Conservation (phyloP, 2,888 invertebrate genomes). For the Chrysolina oricalcia region DNA sequence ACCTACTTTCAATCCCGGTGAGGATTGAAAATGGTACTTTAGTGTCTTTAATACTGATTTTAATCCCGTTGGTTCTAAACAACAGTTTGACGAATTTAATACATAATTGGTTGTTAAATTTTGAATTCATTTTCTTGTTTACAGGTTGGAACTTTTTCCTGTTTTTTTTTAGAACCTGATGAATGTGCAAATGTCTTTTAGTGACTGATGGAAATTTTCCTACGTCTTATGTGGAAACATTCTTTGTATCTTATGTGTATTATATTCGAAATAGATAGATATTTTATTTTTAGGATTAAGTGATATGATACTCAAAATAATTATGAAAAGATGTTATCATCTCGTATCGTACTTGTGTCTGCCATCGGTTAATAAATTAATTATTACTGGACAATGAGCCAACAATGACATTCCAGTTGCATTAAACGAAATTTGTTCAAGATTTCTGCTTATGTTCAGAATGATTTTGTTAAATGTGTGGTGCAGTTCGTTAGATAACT, state of each 20-base stretch:
- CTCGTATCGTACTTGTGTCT: slow-evolving; percentile 5
- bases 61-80: too few relatives aligned
- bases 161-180: background rate
- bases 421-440: slow-evolving; percentile 10
- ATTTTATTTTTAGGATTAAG: slow-evolving; percentile 17
- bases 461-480: slow-evolving; percentile 6
- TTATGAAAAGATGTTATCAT: slow-evolving; percentile 2
- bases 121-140: too few relatives aligned
- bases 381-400: background rate
- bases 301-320: slow-evolving; percentile 19
- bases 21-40: too few relatives aligned
- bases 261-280: slow-evolving; percentile 18
- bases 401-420: slow-evolving; percentile 20
- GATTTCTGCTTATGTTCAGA: slow-evolving; percentile 8
- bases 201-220: background rate
- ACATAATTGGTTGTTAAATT: too few relatives aligned
- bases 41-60: too few relatives aligned
- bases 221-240: background rate
- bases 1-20: too few relatives aligned
- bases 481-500: background rate
- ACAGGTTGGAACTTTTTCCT: background rate
- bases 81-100: too few relatives aligned
- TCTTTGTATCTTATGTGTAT: slow-evolving; percentile 5
- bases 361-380: slow-evolving; percentile 8
- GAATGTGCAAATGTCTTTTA: background rate